Evolutionary conservation across 2,113 vertebrate species (phyloP).

Genomic region (Aythya baeri): DNA sequence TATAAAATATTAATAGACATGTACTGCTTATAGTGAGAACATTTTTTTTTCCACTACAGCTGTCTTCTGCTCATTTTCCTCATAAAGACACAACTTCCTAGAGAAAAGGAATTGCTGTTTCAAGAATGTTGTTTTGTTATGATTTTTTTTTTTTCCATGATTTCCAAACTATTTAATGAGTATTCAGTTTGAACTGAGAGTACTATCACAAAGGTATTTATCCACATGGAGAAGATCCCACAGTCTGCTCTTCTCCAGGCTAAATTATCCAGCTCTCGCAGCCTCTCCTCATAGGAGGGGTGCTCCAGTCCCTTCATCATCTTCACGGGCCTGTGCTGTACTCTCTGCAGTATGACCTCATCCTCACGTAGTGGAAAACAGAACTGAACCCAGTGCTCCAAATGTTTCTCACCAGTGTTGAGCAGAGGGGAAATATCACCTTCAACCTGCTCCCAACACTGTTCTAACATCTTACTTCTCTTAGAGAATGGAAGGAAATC

Average conservation of each 20-base stretch:
- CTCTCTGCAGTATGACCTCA: background rate
- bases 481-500: background rate
- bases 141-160: background rate
- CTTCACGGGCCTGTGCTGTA: background rate
- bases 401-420: background rate
- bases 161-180: background rate
- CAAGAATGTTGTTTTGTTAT: background rate
- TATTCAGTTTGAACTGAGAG: background rate
- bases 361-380: accelerated
- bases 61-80: background rate
- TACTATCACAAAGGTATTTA: background rate
- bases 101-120: background rate
- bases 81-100: background rate
- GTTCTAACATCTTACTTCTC: background rate
- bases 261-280: background rate
- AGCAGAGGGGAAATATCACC: background rate
- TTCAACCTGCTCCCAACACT: background rate
- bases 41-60: background rate
- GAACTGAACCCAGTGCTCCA: background rate
- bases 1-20: background rate
- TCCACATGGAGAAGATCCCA: background rate
- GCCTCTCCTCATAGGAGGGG: background rate
- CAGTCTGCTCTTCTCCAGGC: background rate
- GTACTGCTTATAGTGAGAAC: background rate
- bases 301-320: background rate